phyloP scores from a whole-genome alignment of 2,888 invertebrate genomes.

The Philonicus albiceps region DNA sequence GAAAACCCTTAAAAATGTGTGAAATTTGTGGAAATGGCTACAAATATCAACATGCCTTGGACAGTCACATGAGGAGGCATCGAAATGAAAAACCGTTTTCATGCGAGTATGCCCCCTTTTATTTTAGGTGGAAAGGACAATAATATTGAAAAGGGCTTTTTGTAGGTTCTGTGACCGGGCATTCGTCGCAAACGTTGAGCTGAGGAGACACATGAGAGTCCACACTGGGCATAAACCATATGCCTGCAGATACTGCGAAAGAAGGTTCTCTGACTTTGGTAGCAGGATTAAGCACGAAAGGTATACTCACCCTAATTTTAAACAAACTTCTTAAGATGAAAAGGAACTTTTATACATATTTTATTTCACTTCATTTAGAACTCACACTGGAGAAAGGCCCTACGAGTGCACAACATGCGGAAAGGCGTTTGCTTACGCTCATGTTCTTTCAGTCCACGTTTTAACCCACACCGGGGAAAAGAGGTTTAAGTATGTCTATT shows the following conservation, averaged over 20 bases:
- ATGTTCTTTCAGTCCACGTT: constrained; percentile 59
- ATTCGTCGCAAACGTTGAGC: constrained; percentile 61
- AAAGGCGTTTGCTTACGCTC: constrained; percentile 61
- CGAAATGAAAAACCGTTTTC: constrained; percentile 55
- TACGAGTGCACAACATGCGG: constrained; percentile 59
- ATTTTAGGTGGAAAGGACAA: not conserved
- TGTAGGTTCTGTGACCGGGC: constrained; percentile 62
- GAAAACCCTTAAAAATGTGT: constrained; percentile 58
- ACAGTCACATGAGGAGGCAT: constrained; percentile 62
- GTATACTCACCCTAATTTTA: not conserved
- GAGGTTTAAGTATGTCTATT: constrained; percentile 54
- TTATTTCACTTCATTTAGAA: constrained; percentile 46
- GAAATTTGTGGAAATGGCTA: constrained; percentile 62
- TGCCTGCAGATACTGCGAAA: constrained; percentile 59
- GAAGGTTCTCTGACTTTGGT: constrained; percentile 62
- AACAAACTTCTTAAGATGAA: no score
- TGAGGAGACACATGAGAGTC: constrained; percentile 62
- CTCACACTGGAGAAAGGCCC: constrained; percentile 61
- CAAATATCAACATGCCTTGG: constrained; percentile 61
- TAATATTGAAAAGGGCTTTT: not conserved
- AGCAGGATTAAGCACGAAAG: constrained; percentile 63
- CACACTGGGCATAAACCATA: constrained; percentile 63
- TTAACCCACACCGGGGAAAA: constrained; percentile 62
- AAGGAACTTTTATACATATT: not conserved
- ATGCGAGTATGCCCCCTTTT: constrained; percentile 41